These are phyloP conservation scores for Agrochola lychnidis DNA, from an alignment of 2,888 invertebrate species.

Conservation along the genomic window DNA sequence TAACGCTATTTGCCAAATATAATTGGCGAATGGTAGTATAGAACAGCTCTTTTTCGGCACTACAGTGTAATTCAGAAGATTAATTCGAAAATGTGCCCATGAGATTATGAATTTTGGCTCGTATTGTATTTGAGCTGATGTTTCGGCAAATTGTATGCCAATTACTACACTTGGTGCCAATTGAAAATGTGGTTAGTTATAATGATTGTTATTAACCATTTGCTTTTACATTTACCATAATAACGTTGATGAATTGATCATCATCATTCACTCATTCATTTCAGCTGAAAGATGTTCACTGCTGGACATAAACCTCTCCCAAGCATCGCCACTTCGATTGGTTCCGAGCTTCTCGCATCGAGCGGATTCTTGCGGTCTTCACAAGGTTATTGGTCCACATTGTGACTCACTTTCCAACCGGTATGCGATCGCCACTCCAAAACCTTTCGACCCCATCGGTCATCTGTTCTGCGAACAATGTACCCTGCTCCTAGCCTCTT, in stretches of 20 bases:
- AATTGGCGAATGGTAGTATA: conserved; percentile 79
- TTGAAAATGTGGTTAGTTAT: background rate
- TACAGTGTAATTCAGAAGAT: conserved; percentile 80
- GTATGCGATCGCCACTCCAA: background rate
- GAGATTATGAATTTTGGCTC: conserved; percentile 85
- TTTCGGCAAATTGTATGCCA: conserved; percentile 26
- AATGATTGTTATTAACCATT: background rate
- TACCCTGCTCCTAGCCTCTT: background rate
- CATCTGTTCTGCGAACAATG: background rate
- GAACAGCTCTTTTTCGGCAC: conserved; percentile 80
- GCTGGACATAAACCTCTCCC: background rate
- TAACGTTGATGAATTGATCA: background rate
- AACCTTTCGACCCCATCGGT: background rate
- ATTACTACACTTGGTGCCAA: conserved; percentile 8
- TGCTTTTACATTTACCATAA: background rate
- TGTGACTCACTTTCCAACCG: background rate
- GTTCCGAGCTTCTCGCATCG: background rate
- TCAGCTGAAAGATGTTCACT: background rate
- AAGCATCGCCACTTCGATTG: background rate
- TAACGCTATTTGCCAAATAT: conserved; percentile 85
- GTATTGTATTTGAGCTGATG: conserved; percentile 55
- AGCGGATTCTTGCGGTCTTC: background rate
- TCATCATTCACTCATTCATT: background rate
- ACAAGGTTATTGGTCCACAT: background rate
- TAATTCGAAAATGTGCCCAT: conserved; percentile 81